Base-by-base conservation (phyloP, 2,113 vertebrate genomes). In the Ptilonorhynchus violaceus region DNA sequence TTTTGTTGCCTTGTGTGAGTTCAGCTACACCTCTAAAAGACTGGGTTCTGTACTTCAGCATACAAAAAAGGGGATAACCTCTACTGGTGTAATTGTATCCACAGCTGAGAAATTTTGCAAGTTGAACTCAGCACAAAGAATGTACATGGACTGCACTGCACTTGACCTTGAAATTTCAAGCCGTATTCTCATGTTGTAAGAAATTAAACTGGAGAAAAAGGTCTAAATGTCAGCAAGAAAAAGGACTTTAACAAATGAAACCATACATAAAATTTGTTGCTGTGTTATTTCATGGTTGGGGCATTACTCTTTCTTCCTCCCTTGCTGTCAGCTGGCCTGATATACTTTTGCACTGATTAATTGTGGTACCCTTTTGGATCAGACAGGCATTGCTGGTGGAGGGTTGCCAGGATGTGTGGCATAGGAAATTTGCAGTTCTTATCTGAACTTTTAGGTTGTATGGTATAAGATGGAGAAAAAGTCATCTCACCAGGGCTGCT, bases 161-260 rank as follows among this genome's bases (percentile, higher is more conserved):
- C 66, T 96, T 95, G 83, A 91, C 94, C 91, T 88, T 94, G 83
- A 95, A 93, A 94, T 79, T 75, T 64, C 77, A 74, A 94, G 63
- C 25, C 20, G 11, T 33, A 12, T 66, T 80, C 62, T 88, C 13
- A 18, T 33, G 22, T 37, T 77, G 9, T 53, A 90, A 85, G 60
- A 93, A 93, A 75, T 92, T 55, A 93, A 84, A 42, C 55, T 88
- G 28, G 59, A 88, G 74, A 49, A 69, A 74, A 83, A 91, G 69
- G 60, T 89, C 69, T 92, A 46, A 92, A 94, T 91, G 88, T 88
- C 95, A 96, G 39, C 3, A 6, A 77, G 89, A 60, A 59, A 81
- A 95, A 79, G 89, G 44, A 74, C 60, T 66, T 83, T 12, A 72
- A 83, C 31, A 83, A 80, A 94, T 72, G 30, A 93, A 92, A 55